Evolutionary conservation across 1,140 invertebrate species (phyloP).

Genomic region (Alviniconcha marisindica): DNA sequence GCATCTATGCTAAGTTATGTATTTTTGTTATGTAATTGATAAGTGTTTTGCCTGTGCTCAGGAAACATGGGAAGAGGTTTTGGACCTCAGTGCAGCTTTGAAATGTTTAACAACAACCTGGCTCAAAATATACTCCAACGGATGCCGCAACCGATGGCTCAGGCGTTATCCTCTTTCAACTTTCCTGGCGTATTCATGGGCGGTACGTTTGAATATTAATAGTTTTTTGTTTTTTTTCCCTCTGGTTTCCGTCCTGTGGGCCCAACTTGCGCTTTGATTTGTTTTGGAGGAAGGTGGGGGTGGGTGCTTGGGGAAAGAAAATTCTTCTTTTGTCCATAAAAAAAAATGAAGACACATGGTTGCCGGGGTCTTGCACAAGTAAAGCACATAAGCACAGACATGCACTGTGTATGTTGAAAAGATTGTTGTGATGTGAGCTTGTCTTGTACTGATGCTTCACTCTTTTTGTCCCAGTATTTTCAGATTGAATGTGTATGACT

Average conservation of each 20-base stretch:
- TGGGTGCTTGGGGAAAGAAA: too few relatives aligned
- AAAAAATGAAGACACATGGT: too few relatives aligned
- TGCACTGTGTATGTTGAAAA: not conserved
- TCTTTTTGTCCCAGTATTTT: constrained; percentile 6
- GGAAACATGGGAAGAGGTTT: constrained; percentile 34
- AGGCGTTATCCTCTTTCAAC: constrained; percentile 22
- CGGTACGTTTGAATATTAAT: constrained; percentile 18
- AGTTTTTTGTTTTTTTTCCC: not conserved
- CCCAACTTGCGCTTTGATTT: too few relatives aligned
- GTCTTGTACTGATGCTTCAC: constrained; percentile 1
- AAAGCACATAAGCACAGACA: not conserved
- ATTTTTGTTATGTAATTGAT: too few relatives aligned
- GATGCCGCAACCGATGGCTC: constrained; percentile 26
- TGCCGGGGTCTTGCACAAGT: not conserved
- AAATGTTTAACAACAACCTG: constrained; percentile 29
- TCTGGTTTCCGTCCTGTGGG: not conserved
- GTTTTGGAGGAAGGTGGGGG: too few relatives aligned
- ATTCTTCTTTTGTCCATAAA: too few relatives aligned
- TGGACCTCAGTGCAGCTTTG: constrained; percentile 11
- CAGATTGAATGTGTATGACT: constrained; percentile 5
- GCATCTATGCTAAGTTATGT: too few relatives aligned
- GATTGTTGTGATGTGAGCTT: not conserved
- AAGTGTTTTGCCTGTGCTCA: constrained; percentile 39
- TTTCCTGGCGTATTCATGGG: constrained; percentile 21
- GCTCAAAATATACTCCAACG: constrained; percentile 21